These are phyloP conservation scores for Muntiacus muntjak DNA, from an alignment of 2,113 vertebrate genomes.

Conservation along the genomic window DNA sequence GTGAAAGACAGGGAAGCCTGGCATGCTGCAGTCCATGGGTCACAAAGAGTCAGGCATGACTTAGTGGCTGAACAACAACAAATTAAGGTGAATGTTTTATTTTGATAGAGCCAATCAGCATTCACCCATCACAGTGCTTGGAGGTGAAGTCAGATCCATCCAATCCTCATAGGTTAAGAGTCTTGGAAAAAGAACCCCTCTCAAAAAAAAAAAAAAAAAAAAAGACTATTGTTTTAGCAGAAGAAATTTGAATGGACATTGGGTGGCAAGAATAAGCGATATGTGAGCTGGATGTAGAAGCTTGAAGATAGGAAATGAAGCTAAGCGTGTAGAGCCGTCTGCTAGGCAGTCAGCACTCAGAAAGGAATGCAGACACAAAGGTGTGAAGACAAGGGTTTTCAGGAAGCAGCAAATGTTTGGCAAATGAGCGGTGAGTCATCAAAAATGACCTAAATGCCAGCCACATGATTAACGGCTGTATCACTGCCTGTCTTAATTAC, in stretches of 20 bases:
- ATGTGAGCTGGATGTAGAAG: neutral
- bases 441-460: too few relatives aligned
- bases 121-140: neutral
- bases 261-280: neutral
- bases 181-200: neutral
- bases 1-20: neutral
- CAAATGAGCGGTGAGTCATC: neutral
- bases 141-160: neutral
- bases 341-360: too few relatives aligned
- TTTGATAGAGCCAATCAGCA: neutral
- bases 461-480: fast-evolving
- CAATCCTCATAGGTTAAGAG: neutral
- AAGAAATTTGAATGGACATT: neutral
- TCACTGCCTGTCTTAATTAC: neutral
- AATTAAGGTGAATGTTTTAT: neutral
- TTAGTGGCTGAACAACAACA: neutral
- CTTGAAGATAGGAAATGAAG: neutral
- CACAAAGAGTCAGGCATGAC: neutral
- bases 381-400: neutral
- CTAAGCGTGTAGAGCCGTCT: fast-evolving
- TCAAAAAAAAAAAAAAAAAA: too few relatives aligned
- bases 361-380: neutral
- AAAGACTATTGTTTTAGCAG: neutral
- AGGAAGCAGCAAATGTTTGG: neutral
- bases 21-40: neutral